A percentile compares a stretch with the other conserved stretches of the same genome.
phyloP scores from a whole-genome alignment of 2,797 vertebrate genomes.

The Esox masquinongy region DNA sequence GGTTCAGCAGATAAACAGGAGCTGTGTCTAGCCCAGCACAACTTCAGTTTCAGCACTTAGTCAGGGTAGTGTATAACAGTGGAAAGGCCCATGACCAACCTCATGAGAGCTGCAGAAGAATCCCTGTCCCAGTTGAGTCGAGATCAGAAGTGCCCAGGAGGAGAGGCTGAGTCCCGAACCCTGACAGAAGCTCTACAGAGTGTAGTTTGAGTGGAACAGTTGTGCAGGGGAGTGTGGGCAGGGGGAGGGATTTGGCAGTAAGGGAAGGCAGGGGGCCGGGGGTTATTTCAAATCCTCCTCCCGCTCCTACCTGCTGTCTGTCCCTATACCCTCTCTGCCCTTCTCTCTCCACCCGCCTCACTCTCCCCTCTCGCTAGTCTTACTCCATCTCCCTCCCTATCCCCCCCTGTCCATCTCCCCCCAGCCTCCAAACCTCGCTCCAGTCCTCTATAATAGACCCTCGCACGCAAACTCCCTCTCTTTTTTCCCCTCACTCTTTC shows the following conservation, averaged over 20 bases:
- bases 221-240: background rate
- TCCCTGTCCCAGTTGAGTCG: conserved; percentile 45
- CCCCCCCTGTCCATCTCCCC: background rate
- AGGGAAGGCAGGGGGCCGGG: background rate
- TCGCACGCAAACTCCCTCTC: background rate
- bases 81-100: conserved; percentile 56
- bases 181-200: conserved; percentile 38
- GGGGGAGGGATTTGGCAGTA: conserved; percentile 57
- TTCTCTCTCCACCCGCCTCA: background rate
- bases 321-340: background rate
- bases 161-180: conserved; percentile 34
- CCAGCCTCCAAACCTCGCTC: background rate
- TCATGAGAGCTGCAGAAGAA: conserved; percentile 47
- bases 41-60: background rate
- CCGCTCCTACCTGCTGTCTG: conserved; percentile 32
- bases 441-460: too few species aligned
- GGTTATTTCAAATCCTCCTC: conserved; percentile 23
- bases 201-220: conserved; percentile 22
- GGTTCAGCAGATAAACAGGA: too few species aligned
- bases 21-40: too few species aligned
- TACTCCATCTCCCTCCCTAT: background rate
- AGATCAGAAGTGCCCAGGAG: background rate
- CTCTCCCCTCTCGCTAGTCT: background rate
- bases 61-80: conserved; percentile 16
- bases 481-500: background rate